A percentile compares a stretch with the other conserved stretches of the same genome.
These are phyloP conservation scores for Lapara coniferarum DNA, from an alignment of 2,888 invertebrate genomes.

Conservation along the genomic window DNA sequence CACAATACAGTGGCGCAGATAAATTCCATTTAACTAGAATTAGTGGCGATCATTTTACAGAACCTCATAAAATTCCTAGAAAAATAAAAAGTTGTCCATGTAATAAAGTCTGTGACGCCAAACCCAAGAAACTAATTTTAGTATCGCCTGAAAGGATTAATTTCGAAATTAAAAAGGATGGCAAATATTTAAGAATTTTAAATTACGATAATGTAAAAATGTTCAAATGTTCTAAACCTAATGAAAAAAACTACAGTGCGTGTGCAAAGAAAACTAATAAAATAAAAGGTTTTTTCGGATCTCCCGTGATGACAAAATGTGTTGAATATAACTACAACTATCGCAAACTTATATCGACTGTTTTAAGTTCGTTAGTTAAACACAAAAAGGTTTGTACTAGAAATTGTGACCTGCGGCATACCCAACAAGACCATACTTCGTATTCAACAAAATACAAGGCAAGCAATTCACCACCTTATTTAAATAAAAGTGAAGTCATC, in stretches of 20 bases:
- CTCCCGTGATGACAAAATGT: not conserved
- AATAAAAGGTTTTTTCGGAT: too few species aligned
- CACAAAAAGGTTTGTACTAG: not conserved
- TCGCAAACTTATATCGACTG: not conserved
- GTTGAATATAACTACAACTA: not conserved
- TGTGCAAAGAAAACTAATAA: not conserved
- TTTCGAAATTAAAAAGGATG: conserved; percentile 17
- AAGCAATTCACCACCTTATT: not conserved
- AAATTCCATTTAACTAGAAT: not conserved
- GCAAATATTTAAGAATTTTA: conserved; percentile 11
- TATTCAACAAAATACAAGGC: not conserved
- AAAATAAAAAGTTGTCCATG: not conserved
- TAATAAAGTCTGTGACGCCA: not conserved
- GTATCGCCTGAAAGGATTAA: conserved; percentile 7
- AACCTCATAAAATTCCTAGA: not conserved
- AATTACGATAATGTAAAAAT: conserved; percentile 10
- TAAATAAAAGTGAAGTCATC: not conserved
- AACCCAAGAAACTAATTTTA: not conserved
- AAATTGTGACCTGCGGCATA: not conserved
- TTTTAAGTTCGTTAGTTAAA: not conserved
- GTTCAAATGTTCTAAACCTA: not conserved
- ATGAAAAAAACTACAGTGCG: not conserved
- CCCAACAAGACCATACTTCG: not conserved
- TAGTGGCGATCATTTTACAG: not conserved
- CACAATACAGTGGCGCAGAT: not conserved